Conservation (phyloP, 2,113 vertebrate genomes). For the Amazona vittata region DNA sequence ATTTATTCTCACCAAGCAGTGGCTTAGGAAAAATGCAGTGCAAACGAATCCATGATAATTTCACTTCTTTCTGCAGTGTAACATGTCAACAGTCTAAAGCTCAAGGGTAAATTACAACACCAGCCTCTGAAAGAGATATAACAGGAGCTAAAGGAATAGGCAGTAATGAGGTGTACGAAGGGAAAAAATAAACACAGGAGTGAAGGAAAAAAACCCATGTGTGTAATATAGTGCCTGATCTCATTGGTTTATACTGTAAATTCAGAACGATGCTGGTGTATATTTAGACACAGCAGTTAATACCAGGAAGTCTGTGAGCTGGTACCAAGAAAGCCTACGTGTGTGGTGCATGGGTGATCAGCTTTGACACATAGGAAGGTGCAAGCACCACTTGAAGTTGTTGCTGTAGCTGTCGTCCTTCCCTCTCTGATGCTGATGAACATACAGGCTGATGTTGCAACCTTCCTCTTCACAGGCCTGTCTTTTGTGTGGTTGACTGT, state of each 20-base stretch:
- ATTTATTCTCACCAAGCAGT: slow-evolving; percentile 37
- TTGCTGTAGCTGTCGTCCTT: neutral
- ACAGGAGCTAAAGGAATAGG: neutral
- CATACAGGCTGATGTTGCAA: neutral
- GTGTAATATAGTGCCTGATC: neutral
- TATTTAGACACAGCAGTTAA: slow-evolving; percentile 8
- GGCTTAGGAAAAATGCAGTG: neutral
- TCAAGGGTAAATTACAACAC: slow-evolving; percentile 21
- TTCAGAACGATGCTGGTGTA: neutral
- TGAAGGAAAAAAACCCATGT: neutral
- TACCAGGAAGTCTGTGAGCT: neutral
- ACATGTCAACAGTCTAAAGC: neutral
- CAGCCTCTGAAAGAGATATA: neutral
- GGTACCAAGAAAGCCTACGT: neutral
- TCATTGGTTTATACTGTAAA: neutral
- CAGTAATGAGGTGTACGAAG: neutral
- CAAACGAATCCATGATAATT: slow-evolving; percentile 9
- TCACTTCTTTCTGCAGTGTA: slow-evolving; percentile 1
- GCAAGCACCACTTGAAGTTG: neutral
- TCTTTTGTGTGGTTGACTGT: neutral
- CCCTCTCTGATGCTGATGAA: neutral
- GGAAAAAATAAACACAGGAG: neutral
- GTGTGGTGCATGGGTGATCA: neutral
- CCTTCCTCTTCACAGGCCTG: neutral
- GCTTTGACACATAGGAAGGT: neutral